Evolutionary conservation across 2,797 vertebrate species (phyloP).

Genomic region (Ciconia nigra): DNA sequence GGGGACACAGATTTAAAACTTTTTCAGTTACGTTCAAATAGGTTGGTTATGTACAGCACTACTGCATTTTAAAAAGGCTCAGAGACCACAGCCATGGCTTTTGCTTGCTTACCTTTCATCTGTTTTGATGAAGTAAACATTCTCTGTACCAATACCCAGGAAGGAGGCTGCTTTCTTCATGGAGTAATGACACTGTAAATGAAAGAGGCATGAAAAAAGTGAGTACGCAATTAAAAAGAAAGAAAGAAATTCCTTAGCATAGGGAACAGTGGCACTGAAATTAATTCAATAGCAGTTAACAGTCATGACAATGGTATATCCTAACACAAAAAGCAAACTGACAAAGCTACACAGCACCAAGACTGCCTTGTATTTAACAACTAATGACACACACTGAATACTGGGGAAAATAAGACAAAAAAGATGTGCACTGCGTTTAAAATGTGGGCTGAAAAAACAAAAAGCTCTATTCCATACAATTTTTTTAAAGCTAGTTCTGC

Average conservation of each 20-base stretch:
- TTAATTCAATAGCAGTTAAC: background rate
- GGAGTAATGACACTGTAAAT: slow-evolving; percentile 82
- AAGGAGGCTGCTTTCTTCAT: slow-evolving; percentile 86
- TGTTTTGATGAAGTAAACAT: slow-evolving; percentile 80
- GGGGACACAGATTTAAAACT: slow-evolving; percentile 73
- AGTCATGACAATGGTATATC: background rate
- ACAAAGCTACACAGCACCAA: background rate
- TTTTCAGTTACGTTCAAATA: slow-evolving; percentile 63
- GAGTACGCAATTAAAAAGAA: background rate
- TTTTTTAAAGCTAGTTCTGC: background rate
- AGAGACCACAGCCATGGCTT: background rate
- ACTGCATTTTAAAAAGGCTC: slow-evolving; percentile 32
- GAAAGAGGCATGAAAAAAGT: background rate
- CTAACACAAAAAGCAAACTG: background rate
- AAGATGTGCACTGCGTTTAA: background rate
- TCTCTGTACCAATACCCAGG: slow-evolving; percentile 84
- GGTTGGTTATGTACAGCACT: slow-evolving; percentile 16
- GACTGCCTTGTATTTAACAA: background rate
- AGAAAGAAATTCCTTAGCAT: background rate
- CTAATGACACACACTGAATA: background rate
- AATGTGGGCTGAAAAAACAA: background rate
- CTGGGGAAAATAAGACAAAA: background rate
- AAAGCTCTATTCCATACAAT: background rate
- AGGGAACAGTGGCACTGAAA: background rate
- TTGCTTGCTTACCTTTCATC: slow-evolving; percentile 78